Evolutionary conservation across 1,140 invertebrate genomes (phyloP).

Genomic region (Macrostomum lignano): DNA sequence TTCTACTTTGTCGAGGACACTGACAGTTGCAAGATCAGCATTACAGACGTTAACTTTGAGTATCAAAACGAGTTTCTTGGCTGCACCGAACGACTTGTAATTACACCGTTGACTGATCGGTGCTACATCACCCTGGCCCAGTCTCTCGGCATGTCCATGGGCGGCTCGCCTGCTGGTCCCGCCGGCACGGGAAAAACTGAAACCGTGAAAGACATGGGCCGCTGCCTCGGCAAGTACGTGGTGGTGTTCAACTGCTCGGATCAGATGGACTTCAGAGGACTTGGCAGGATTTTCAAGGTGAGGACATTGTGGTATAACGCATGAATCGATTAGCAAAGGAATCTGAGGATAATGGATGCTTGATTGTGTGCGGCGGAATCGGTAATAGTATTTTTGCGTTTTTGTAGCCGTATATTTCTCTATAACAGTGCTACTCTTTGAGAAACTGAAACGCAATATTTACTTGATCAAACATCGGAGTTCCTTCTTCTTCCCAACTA

Average conservation of each 20-base stretch:
- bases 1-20: constrained; percentile 73
- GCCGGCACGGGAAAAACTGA: constrained; percentile 74
- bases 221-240: constrained; percentile 67
- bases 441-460: no score
- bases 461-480: no score
- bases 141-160: constrained; percentile 65
- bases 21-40: constrained; percentile 55
- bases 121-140: constrained; percentile 72
- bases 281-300: constrained; percentile 5
- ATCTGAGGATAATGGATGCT: no score
- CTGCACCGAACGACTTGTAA: constrained; percentile 64
- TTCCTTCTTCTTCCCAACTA: no score
- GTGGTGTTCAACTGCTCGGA: constrained; percentile 82
- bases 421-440: no score
- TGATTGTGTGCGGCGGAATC: no score
- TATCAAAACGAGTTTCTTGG: constrained; percentile 80
- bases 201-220: constrained; percentile 78
- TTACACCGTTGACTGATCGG: constrained; percentile 62
- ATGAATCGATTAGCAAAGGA: no score
- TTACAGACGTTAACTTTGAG: constrained; percentile 60
- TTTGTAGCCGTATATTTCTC: no score
- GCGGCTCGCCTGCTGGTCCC: constrained; percentile 58
- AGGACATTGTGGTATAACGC: no score
- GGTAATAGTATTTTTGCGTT: no score
- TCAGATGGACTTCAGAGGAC: constrained; percentile 63